A percentile compares a stretch with the other conserved stretches of the same genome.
These are phyloP conservation scores for Polypedilum vanderplanki DNA, from an alignment of 1,140 invertebrate genomes.

Conservation along the genomic window DNA sequence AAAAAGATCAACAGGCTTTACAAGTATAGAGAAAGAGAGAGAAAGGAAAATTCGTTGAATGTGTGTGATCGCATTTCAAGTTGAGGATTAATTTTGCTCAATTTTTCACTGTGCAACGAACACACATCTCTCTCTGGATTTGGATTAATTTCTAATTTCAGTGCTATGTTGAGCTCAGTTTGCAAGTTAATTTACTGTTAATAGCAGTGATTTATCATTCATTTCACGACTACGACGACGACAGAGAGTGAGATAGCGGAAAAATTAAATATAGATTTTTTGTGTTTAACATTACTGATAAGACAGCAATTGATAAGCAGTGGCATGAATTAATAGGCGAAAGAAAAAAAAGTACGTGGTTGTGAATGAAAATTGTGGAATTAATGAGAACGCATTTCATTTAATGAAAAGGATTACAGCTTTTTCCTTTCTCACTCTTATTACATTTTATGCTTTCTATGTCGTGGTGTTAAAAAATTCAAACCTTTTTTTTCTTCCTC, in stretches of 20 bases:
- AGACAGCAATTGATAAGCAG: slow-evolving; percentile 3
- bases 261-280: not conserved
- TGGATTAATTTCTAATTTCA: slow-evolving; percentile 13
- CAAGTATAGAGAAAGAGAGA: no score
- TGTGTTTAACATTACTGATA: not conserved
- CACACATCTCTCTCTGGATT: not conserved
- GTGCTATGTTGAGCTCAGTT: not conserved
- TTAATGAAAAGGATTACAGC: no score
- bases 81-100: not conserved
- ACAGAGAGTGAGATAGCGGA: not conserved
- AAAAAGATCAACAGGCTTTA: slow-evolving; percentile 8
- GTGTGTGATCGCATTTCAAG: not conserved
- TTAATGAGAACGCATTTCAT: not conserved
- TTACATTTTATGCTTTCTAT: no score
- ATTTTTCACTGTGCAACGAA: no score
- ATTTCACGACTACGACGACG: not conserved
- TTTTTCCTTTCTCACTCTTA: no score
- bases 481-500: no score
- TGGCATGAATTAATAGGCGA: not conserved
- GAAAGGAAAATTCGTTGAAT: no score
- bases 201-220: slow-evolving; percentile 17
- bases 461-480: no score
- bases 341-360: not conserved
- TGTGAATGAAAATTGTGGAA: not conserved
- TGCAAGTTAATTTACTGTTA: not conserved